Percentiles rank a stretch among this genome's conserved stretches.
Evolutionary conservation across 1,140 invertebrate species (phyloP).

Genomic region (Melitaea cinxia): DNA sequence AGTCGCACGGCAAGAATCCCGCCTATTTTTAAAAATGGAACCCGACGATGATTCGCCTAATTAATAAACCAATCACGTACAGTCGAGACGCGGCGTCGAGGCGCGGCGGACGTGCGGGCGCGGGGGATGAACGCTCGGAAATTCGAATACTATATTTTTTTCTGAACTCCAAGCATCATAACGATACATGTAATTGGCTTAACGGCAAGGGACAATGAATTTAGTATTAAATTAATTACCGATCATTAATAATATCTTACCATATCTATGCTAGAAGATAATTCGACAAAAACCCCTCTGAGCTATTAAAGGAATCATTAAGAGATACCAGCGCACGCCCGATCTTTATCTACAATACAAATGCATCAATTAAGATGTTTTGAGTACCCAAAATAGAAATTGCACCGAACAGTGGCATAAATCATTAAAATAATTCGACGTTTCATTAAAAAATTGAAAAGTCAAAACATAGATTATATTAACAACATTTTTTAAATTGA

Average conservation of each 20-base stretch:
- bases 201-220: conserved; percentile 63
- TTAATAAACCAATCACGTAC: conserved; percentile 82
- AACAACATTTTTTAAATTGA: conserved; percentile 54
- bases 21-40: conserved; percentile 82
- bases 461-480: conserved; percentile 23
- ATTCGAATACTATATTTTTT: conserved; percentile 81
- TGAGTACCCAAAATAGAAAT: conserved; percentile 16
- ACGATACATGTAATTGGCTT: conserved; percentile 78
- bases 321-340: conserved; percentile 42
- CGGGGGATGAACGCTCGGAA: conserved; percentile 79
- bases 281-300: conserved; percentile 39
- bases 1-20: conserved; percentile 78
- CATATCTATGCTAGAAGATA: conserved; percentile 45
- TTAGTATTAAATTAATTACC: conserved; percentile 60
- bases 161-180: conserved; percentile 71
- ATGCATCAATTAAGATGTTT: conserved; percentile 34
- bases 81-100: conserved; percentile 77
- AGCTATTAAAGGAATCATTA: conserved; percentile 47
- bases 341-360: conserved; percentile 44
- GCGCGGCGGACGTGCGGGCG: conserved; percentile 78
- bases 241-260: conserved; percentile 25
- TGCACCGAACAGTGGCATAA: conserved; percentile 19
- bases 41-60: conserved; percentile 80
- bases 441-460: conserved; percentile 15
- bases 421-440: conserved; percentile 13